Percentiles rank a stretch among this genome's conserved stretches.
Conservation (phyloP, 2,888 invertebrate genomes). For the Volucella inanis region DNA sequence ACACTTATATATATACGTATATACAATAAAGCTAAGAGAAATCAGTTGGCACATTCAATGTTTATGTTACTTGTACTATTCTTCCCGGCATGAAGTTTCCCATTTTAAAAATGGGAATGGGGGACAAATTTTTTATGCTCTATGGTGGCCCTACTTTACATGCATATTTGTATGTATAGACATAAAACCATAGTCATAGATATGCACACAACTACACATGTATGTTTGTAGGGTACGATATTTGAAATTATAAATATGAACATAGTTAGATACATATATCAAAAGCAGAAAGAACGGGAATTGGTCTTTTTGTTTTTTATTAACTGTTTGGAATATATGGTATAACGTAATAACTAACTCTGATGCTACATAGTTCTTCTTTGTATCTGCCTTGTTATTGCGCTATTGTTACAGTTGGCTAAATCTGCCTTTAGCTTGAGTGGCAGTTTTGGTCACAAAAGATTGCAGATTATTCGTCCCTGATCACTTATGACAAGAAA, state of each 20-base stretch:
- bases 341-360: background rate
- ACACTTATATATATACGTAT: conserved; percentile 54
- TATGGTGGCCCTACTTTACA: no score
- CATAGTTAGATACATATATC: conserved; percentile 9
- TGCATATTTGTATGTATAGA: no score
- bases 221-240: background rate
- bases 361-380: no score
- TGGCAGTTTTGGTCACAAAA: no score
- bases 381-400: no score
- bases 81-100: conserved; percentile 47
- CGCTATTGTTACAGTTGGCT: no score
- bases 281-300: conserved; percentile 19
- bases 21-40: conserved; percentile 56
- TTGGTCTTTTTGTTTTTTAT: background rate
- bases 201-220: no score
- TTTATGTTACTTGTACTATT: conserved; percentile 9
- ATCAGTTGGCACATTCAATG: conserved; percentile 54
- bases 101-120: conserved; percentile 34
- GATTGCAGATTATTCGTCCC: no score
- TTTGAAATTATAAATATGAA: conserved; percentile 21
- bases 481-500: no score
- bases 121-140: conserved; percentile 31
- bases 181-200: no score
- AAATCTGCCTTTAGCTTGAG: no score
- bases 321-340: conserved; percentile 2